phyloP scores from a whole-genome alignment of 2,797 vertebrate genomes.

The Ptychobarbus kaznakovi region DNA sequence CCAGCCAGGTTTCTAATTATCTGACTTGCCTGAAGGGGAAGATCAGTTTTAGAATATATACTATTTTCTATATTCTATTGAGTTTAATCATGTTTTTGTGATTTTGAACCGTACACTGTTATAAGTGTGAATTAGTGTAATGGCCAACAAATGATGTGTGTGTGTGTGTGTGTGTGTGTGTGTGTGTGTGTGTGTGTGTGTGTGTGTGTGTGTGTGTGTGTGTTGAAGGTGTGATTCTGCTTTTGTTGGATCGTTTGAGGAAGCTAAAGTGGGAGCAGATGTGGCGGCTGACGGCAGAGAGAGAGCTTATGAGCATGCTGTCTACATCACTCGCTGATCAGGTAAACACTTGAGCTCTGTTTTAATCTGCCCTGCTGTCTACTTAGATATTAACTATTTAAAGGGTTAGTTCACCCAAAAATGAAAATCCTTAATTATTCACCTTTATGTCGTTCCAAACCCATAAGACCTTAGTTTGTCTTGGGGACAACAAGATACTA shows the following conservation, averaged over 20 bases:
- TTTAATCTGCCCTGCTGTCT: neutral
- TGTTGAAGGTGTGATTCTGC: slow-evolving; percentile 91
- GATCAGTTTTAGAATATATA: neutral
- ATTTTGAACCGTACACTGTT: neutral
- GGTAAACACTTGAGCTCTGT: slow-evolving; percentile 71
- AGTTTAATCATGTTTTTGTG: neutral
- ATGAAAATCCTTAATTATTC: neutral
- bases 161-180: slow-evolving; percentile 45
- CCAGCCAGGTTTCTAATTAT: neutral
- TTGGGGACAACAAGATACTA: neutral
- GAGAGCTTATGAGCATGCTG: slow-evolving; percentile 98
- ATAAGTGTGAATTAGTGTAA: neutral
- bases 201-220: slow-evolving; percentile 41
- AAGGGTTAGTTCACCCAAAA: neutral
- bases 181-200: slow-evolving; percentile 53
- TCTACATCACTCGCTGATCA: slow-evolving; percentile 97
- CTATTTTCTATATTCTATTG: too few relatives aligned
- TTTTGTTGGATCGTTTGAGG: slow-evolving; percentile 92
- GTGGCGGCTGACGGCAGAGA: slow-evolving; percentile 96
- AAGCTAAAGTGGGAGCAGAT: slow-evolving; percentile 99
- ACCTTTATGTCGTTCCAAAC: neutral
- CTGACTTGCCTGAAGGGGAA: slow-evolving; percentile 2
- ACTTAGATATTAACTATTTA: neutral
- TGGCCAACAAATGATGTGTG: neutral
- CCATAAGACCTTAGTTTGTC: neutral